Evolutionary conservation across 2,797 vertebrate species (phyloP), one percentile per base, ranked within the genome.

Genomic region (Florisuga fusca): DNA sequence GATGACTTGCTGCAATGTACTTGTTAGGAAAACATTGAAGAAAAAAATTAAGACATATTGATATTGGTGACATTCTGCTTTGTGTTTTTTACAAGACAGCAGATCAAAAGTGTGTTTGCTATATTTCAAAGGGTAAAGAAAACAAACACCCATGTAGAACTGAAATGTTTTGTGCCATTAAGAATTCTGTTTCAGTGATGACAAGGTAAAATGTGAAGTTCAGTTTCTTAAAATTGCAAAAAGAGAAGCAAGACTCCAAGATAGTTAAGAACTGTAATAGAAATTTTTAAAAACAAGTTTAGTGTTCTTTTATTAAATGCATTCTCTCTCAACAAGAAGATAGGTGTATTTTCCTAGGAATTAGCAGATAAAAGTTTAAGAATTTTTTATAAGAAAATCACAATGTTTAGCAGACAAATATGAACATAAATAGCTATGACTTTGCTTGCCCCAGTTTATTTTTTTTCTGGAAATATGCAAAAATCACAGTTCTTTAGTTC

Each of bases 161-260:
- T n/a, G 8, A 57, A 57, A 64, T 14, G 20, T 48, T 46, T 92
- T 12, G 48, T 41, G 7, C 10, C 12, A 6, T 43, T 73, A 31
- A 13, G 10, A 43, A 25, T 73, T 76, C 15, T 80, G 1, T 50
- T 78, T 79, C 27, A 48, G 2, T 64, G 22, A 13, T 23, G 1
- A 3, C 14, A n/a, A 31, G 9, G 9, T 22, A 67, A 92, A 88
- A 61, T 62, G 2, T 11, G 27, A 63, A 21, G 3, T 41, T 81
- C 50, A 6, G 3, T 36, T 14, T 63, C n/a, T 29, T 18, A 57
- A 73, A 79, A 48, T 23, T 16, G 5, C 2, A 54, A 62, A 66
- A 58, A 15, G 27, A 57, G 5, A 41, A 7, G 6, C 3, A 67
- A 6, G 15, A 20, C 1, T 0, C 4, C 20, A 64, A 64, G 19